These are phyloP conservation scores for Oscheius sp. DNA, from an alignment of 2,888 invertebrate species.

Conservation along the genomic window DNA sequence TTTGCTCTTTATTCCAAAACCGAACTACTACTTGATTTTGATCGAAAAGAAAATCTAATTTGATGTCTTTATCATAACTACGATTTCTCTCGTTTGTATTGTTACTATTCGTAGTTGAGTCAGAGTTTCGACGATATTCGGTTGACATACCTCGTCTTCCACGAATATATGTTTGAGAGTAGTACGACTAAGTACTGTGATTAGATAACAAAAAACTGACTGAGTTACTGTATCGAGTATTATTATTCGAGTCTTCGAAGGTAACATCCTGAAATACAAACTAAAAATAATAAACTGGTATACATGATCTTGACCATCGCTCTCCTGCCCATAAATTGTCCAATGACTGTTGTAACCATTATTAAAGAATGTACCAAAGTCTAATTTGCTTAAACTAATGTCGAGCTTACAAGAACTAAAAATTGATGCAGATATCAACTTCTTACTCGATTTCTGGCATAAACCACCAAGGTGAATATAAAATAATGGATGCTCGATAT, in stretches of 20 bases:
- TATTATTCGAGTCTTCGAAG: no score
- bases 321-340: no score
- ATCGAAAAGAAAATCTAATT: slow-evolving; percentile 9
- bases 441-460: slow-evolving; percentile 4
- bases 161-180: background rate
- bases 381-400: background rate
- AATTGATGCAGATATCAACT: background rate
- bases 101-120: background rate
- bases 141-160: background rate
- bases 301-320: no score
- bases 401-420: slow-evolving; percentile 6
- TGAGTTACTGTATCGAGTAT: no score
- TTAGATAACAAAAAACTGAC: background rate
- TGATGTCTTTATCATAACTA: background rate
- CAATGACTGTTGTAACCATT: slow-evolving; percentile 4
- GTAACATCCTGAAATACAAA: no score
- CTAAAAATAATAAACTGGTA: no score
- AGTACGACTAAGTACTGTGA: background rate
- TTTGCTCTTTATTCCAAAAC: background rate
- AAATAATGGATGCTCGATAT: background rate
- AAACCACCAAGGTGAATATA: background rate
- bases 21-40: slow-evolving; percentile 1
- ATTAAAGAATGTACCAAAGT: slow-evolving; percentile 7
- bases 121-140: background rate
- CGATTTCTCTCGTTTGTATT: background rate